Conservation (phyloP, 2,888 invertebrate species). For the Drosophila putrida region DNA sequence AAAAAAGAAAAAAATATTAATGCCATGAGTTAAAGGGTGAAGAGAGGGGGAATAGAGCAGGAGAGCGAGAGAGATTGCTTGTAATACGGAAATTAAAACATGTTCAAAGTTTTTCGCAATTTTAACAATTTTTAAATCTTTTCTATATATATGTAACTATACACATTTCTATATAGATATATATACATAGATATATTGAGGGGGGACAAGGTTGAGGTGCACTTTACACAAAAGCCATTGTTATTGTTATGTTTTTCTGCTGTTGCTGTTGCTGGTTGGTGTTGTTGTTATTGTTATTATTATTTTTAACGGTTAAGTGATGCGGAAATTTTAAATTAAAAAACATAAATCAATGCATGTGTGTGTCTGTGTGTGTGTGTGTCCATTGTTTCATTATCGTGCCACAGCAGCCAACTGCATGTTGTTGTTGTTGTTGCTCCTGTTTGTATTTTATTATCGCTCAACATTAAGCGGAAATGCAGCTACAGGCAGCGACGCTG, state of each 20-base stretch:
- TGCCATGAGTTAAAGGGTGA: background rate
- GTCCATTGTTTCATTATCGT: constrained; percentile 50
- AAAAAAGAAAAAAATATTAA: background rate
- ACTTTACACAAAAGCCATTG: constrained; percentile 48
- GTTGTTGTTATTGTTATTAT: constrained; percentile 55
- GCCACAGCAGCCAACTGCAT: constrained; percentile 36
- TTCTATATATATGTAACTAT: constrained; percentile 11
- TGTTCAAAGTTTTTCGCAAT: constrained; percentile 63
- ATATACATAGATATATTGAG: background rate
- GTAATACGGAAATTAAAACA: constrained; percentile 82
- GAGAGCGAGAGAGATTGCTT: constrained; percentile 32
- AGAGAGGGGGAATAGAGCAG: background rate
- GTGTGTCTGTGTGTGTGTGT: constrained; percentile 33
- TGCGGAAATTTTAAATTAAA: constrained; percentile 86
- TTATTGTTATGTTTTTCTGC: constrained; percentile 49
- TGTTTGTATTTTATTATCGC: constrained; percentile 82
- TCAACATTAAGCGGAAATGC: constrained; percentile 83
- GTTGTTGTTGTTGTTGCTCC: constrained; percentile 40
- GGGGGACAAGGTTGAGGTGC: constrained; percentile 10
- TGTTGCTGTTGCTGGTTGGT: constrained; percentile 38
- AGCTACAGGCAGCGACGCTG: constrained; percentile 61
- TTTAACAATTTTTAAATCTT: constrained; percentile 45
- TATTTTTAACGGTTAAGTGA: constrained; percentile 82
- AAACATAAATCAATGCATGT: constrained; percentile 85
- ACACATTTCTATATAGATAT: constrained; percentile 12